phyloP scores from a whole-genome alignment of 2,888 invertebrate species.

The Caenorhabditis becei region DNA sequence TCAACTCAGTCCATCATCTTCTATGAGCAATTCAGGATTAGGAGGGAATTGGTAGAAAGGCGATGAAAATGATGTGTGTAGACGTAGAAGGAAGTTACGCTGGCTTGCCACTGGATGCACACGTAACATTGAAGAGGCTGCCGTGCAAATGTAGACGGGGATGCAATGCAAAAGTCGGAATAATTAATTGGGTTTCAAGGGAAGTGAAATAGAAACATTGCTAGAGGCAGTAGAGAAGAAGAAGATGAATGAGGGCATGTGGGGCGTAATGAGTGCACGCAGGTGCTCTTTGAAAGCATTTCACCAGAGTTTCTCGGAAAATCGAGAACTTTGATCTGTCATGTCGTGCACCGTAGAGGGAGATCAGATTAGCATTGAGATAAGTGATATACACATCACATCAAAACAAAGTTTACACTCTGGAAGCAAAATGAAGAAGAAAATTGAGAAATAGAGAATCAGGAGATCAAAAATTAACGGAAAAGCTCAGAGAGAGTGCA shows the following conservation, averaged over 20 bases:
- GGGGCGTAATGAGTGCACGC: slow-evolving; percentile 11
- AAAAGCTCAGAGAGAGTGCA: neutral
- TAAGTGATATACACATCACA: neutral
- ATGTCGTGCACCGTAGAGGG: too few species aligned
- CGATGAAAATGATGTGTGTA: too few species aligned
- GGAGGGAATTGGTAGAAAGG: neutral
- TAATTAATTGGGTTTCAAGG: slow-evolving; percentile 35
- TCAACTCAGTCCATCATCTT: slow-evolving; percentile 1
- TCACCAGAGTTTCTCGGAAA: neutral
- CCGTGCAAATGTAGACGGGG: neutral
- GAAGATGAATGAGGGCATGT: neutral
- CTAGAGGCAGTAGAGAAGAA: neutral
- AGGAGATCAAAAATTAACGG: neutral
- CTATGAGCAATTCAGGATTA: slow-evolving; percentile 7
- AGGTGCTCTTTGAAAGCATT: slow-evolving; percentile 1
- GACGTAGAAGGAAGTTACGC: neutral
- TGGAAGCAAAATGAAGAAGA: too few species aligned
- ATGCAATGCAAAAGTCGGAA: slow-evolving; percentile 39
- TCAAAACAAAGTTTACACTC: too few species aligned
- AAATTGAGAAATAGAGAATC: neutral
- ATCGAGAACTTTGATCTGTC: neutral
- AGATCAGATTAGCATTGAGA: neutral
- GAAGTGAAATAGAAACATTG: slow-evolving; percentile 2
- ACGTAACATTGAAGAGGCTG: too few species aligned
- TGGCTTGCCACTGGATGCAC: neutral